Evolutionary conservation across 2,113 vertebrate species (phyloP).

Genomic region (Pseudopodoces humilis): DNA sequence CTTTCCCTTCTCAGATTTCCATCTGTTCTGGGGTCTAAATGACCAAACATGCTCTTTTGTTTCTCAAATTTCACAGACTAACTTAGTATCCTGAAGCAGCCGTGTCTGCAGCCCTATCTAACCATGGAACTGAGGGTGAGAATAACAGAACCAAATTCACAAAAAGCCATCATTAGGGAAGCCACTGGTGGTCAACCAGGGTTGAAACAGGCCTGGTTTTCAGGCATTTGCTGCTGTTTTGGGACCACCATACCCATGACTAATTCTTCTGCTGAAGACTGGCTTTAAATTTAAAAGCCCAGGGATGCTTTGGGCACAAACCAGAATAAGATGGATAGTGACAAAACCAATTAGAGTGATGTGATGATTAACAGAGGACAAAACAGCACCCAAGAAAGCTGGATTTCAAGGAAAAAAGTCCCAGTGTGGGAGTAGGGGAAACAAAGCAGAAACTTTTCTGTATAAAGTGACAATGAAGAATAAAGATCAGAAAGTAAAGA

Average conservation of each 20-base stretch:
- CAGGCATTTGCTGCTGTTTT: not conserved
- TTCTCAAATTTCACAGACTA: not conserved
- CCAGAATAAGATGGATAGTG: not conserved
- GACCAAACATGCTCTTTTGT: not conserved
- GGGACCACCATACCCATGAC: not conserved
- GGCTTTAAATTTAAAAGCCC: not conserved
- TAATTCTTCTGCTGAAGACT: not conserved
- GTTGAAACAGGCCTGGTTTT: not conserved
- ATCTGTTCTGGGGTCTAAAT: not conserved
- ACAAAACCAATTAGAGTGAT: not conserved
- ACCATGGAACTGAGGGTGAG: not conserved
- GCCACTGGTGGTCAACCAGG: not conserved
- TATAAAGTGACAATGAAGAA: not conserved
- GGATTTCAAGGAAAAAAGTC: not conserved
- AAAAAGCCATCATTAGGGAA: not conserved
- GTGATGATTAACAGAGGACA: not conserved
- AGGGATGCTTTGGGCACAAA: not conserved
- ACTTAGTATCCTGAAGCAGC: not conserved
- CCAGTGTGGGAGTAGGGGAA: not conserved
- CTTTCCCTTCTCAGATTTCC: not conserved
- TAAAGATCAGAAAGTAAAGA: constrained; percentile 43
- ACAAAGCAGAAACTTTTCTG: not conserved
- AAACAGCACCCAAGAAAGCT: not conserved
- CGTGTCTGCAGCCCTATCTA: not conserved
- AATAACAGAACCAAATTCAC: not conserved